These are phyloP conservation scores for Caenorhabditis briggsae DNA, from an alignment of 1,140 invertebrate genomes.

Conservation along the genomic window DNA sequence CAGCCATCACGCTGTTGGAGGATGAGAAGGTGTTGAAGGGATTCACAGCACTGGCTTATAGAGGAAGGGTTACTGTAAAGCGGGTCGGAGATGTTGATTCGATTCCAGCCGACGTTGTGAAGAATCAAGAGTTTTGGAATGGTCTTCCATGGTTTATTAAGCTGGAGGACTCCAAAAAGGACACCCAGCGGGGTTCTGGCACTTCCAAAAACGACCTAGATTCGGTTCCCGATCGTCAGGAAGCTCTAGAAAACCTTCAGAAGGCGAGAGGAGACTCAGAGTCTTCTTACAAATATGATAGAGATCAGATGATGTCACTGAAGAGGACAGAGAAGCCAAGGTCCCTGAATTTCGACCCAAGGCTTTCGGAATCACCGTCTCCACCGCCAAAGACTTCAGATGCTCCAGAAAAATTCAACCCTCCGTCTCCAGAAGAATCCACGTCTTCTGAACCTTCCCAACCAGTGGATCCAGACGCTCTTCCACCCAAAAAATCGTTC, in stretches of 20 bases:
- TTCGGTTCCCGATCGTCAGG: neutral
- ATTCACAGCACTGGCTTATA: slow-evolving; percentile 57
- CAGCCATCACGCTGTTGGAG: slow-evolving; percentile 66
- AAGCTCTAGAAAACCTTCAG: neutral
- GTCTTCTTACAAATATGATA: neutral
- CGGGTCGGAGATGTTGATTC: neutral
- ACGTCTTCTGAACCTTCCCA: neutral
- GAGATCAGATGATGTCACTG: slow-evolving; percentile 26
- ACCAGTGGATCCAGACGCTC: neutral
- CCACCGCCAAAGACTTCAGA: neutral
- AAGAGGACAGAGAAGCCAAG: too few species aligned
- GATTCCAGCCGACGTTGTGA: neutral
- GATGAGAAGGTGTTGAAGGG: slow-evolving; percentile 55
- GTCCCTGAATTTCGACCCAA: neutral
- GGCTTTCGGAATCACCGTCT: too few species aligned
- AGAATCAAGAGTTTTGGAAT: slow-evolving; percentile 24
- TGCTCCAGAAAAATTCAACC: neutral
- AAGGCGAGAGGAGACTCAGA: neutral
- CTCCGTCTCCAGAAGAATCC: neutral
- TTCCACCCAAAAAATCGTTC: neutral
- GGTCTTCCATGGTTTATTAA: neutral
- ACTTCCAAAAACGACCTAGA: neutral
- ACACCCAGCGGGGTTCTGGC: neutral
- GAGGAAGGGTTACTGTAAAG: slow-evolving; percentile 42
- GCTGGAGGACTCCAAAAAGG: neutral